Evolutionary conservation across 2,113 vertebrate genomes (phyloP).

Genomic region (Lonchura striata): DNA sequence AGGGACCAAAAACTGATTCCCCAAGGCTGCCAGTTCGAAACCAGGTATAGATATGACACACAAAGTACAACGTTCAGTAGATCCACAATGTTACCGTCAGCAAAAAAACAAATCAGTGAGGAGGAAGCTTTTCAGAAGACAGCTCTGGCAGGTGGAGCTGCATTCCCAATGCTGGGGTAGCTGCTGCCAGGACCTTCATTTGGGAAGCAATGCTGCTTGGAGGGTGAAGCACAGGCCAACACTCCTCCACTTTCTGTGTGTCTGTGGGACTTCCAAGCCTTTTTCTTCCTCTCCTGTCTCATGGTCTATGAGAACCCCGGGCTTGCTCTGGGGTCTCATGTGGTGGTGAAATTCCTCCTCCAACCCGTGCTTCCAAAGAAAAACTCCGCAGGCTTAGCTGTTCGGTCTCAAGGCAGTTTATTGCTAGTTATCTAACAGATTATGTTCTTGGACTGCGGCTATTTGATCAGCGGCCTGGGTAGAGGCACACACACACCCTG

Average conservation of each 20-base stretch:
- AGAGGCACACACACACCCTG: no score
- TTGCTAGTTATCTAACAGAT: no score
- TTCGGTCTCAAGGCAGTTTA: no score
- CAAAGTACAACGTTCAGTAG: background rate
- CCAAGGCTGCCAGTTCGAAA: background rate
- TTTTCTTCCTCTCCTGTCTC: background rate
- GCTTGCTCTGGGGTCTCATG: no score
- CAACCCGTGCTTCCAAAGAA: no score
- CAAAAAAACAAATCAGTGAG: background rate
- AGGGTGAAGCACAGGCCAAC: background rate
- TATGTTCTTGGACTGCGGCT: no score
- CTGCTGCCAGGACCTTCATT: background rate
- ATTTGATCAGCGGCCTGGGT: no score
- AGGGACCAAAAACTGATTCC: background rate
- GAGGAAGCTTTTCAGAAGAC: background rate
- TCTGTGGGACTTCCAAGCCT: background rate
- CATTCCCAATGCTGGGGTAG: rapidly evolving
- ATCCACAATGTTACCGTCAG: background rate
- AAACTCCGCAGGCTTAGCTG: no score
- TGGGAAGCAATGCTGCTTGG: background rate
- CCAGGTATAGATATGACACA: background rate
- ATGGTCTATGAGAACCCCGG: no score
- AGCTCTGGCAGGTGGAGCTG: background rate
- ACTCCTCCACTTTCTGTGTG: background rate
- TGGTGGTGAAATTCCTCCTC: no score